Evolutionary conservation across 2,888 invertebrate species (phyloP).

Genomic region (Drosophila anomalata): DNA sequence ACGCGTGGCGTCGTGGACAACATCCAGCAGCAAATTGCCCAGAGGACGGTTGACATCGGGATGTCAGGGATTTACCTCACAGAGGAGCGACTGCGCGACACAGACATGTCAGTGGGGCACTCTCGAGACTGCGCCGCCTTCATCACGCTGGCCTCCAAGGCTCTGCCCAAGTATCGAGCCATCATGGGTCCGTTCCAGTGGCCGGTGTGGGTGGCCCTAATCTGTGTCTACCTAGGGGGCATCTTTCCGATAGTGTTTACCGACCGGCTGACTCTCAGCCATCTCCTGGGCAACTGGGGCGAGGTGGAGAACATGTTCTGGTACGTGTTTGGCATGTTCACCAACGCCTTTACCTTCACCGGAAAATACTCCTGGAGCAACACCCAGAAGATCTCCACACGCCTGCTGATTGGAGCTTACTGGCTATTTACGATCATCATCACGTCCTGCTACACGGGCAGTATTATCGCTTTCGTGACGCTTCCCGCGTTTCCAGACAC

Average conservation of each 20-base stretch:
- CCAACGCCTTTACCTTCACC: conserved; percentile 90
- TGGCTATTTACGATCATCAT: conserved; percentile 95
- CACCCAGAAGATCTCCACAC: conserved; percentile 88
- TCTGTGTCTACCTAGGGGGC: conserved; percentile 88
- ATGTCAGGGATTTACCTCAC: conserved; percentile 90
- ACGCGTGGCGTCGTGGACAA: conserved; percentile 86
- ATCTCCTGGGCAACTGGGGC: conserved; percentile 88
- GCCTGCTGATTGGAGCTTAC: conserved; percentile 90
- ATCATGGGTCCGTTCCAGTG: conserved; percentile 93
- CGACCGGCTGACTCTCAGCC: conserved; percentile 88
- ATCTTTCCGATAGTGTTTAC: conserved; percentile 91
- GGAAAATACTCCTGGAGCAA: conserved; percentile 89
- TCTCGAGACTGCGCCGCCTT: conserved; percentile 91
- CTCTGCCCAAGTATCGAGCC: conserved; percentile 91
- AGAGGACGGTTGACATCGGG: conserved; percentile 87
- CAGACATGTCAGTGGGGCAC: conserved; percentile 88
- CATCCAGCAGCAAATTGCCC: conserved; percentile 85
- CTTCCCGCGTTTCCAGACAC: conserved; percentile 90
- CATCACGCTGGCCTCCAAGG: conserved; percentile 90
- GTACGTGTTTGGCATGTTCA: conserved; percentile 94
- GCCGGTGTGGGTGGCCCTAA: conserved; percentile 91
- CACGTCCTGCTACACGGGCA: conserved; percentile 92
- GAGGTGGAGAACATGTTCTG: conserved; percentile 94
- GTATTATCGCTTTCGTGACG: conserved; percentile 93
- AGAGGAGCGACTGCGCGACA: conserved; percentile 82